Conservation (phyloP, 2,888 invertebrate species). For the Limenitis camilla region DNA sequence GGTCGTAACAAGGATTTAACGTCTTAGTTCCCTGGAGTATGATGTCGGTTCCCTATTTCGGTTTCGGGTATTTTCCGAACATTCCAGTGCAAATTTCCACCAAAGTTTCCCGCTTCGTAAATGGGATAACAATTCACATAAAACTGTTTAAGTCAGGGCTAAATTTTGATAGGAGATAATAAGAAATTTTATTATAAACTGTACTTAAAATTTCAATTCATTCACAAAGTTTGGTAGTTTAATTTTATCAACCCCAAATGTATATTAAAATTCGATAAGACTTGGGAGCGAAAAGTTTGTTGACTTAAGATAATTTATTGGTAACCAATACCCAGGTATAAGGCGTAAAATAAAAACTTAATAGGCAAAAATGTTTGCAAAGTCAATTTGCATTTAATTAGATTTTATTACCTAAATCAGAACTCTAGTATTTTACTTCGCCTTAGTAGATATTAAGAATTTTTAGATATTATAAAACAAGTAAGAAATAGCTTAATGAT, state of each 20-base stretch:
- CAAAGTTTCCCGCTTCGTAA: slow-evolving; percentile 45
- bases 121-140: slow-evolving; percentile 35
- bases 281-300: not conserved
- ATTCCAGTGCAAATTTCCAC: slow-evolving; percentile 61
- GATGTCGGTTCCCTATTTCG: slow-evolving; percentile 44
- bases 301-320: slow-evolving; percentile 1
- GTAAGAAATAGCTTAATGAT: not conserved
- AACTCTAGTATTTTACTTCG: not conserved
- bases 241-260: slow-evolving; percentile 15
- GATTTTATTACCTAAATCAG: not conserved
- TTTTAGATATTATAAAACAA: too few species aligned
- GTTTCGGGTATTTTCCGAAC: slow-evolving; percentile 55
- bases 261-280: slow-evolving; percentile 10
- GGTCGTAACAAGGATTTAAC: slow-evolving; percentile 61
- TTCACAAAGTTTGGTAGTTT: slow-evolving; percentile 16
- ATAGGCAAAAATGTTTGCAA: not conserved
- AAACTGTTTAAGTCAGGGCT: slow-evolving; percentile 24
- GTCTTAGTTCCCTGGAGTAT: slow-evolving; percentile 53
- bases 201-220: slow-evolving; percentile 23
- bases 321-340: not conserved
- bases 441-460: not conserved
- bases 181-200: slow-evolving; percentile 25
- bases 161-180: slow-evolving; percentile 26
- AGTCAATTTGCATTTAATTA: too few species aligned
- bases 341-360: not conserved